phyloP scores from a whole-genome alignment of 2,888 invertebrate species.

The Ophion slaviceki region DNA sequence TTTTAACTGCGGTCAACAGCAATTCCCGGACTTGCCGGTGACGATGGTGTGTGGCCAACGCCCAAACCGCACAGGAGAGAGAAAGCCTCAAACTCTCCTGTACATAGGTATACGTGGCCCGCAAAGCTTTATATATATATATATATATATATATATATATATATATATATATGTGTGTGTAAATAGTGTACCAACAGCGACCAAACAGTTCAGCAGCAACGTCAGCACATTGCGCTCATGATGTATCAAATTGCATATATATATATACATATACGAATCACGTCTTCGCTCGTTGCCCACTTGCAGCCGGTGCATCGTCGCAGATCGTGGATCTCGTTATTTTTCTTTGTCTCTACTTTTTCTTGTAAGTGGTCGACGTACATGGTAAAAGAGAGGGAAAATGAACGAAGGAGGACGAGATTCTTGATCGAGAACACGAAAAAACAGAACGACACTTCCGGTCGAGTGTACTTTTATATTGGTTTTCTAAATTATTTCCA shows the following conservation, averaged over 20 bases:
- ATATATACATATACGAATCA: not conserved
- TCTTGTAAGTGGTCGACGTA: too few species aligned
- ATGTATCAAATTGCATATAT: not conserved
- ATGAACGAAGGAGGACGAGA: too few species aligned
- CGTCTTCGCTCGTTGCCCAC: too few species aligned
- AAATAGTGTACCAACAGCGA: not conserved
- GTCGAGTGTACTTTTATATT: too few species aligned
- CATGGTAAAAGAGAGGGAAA: too few species aligned
- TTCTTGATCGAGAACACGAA: too few species aligned
- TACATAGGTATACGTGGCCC: not conserved
- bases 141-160: too few species aligned
- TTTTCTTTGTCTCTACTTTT: too few species aligned
- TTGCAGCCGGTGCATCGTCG: too few species aligned
- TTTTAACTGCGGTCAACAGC: conserved; percentile 65
- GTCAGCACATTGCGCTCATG: conserved; percentile 1
- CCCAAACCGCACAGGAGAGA: conserved; percentile 61
- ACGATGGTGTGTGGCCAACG: conserved; percentile 63
- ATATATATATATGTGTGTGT: too few species aligned
- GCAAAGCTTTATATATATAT: not conserved
- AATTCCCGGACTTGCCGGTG: conserved; percentile 62
- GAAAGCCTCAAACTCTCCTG: conserved; percentile 18
- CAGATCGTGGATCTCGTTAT: conserved; percentile 14
- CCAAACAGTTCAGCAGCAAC: conserved; percentile 9
- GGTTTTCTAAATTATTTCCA: too few species aligned
- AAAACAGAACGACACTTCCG: too few species aligned